Conservation (phyloP, 2,888 invertebrate species). For the Eilema caniola region DNA sequence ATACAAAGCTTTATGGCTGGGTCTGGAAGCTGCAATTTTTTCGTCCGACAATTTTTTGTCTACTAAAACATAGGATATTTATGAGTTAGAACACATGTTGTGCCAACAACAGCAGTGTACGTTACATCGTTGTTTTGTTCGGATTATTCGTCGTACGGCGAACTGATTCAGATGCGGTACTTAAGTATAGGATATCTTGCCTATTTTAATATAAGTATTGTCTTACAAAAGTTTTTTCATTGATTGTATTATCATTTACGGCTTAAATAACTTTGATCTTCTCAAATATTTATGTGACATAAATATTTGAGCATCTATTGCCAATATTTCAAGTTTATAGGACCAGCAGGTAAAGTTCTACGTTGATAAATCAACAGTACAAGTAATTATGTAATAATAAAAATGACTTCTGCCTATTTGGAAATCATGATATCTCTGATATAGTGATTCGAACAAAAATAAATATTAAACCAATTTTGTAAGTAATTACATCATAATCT, state of each 20-base stretch:
- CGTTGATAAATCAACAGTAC: too few relatives aligned
- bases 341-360: too few relatives aligned
- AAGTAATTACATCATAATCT: too few relatives aligned
- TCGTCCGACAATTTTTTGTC: slow-evolving; percentile 47
- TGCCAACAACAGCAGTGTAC: slow-evolving; percentile 31
- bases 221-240: background rate
- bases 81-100: slow-evolving; percentile 51
- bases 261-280: background rate
- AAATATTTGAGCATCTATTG: too few relatives aligned
- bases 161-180: slow-evolving; percentile 25
- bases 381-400: too few relatives aligned
- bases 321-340: too few relatives aligned
- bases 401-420: too few relatives aligned
- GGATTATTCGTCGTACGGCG: slow-evolving; percentile 17
- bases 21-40: slow-evolving; percentile 46
- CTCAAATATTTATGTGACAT: background rate
- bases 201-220: background rate
- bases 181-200: slow-evolving; percentile 33
- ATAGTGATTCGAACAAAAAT: too few relatives aligned
- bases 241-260: background rate
- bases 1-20: slow-evolving; percentile 66
- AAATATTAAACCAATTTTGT: too few relatives aligned
- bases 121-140: slow-evolving; percentile 36
- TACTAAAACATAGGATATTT: slow-evolving; percentile 53
- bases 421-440: too few relatives aligned